These are phyloP conservation scores for Hylaeus anthracinus DNA, from an alignment of 1,140 invertebrate genomes.

Conservation along the genomic window DNA sequence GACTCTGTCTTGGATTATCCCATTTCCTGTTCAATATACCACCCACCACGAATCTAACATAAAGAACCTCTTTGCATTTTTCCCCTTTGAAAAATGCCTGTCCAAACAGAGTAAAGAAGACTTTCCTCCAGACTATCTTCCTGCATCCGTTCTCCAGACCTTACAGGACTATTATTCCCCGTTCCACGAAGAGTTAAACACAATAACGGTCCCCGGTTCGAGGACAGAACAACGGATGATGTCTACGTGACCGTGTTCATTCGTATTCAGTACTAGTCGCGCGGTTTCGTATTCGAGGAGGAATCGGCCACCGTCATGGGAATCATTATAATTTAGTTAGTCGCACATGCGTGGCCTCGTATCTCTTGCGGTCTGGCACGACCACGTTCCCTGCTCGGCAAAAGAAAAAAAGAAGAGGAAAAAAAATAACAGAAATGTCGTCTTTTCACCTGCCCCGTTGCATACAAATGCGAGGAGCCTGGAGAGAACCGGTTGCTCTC, in stretches of 20 bases:
- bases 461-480: slow-evolving; percentile 43
- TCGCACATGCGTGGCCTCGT: slow-evolving; percentile 17
- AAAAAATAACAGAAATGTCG: neutral
- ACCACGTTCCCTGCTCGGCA: too few species aligned
- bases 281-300: slow-evolving; percentile 46
- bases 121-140: too few species aligned
- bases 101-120: too few species aligned
- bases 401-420: too few species aligned
- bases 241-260: slow-evolving; percentile 9
- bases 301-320: slow-evolving; percentile 47
- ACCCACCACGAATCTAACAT: too few species aligned
- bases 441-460: slow-evolving; percentile 37
- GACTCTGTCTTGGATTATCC: too few species aligned
- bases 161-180: neutral
- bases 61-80: too few species aligned
- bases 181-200: neutral
- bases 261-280: slow-evolving; percentile 40
- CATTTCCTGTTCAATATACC: too few species aligned
- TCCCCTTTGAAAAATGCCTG: too few species aligned
- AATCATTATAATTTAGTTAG: slow-evolving; percentile 65
- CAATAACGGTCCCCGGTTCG: neutral
- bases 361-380: neutral
- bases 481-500: slow-evolving; percentile 9
- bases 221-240: neutral
- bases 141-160: too few species aligned